Conservation (phyloP, 2,888 invertebrate genomes). For the Prosapia bicincta region DNA sequence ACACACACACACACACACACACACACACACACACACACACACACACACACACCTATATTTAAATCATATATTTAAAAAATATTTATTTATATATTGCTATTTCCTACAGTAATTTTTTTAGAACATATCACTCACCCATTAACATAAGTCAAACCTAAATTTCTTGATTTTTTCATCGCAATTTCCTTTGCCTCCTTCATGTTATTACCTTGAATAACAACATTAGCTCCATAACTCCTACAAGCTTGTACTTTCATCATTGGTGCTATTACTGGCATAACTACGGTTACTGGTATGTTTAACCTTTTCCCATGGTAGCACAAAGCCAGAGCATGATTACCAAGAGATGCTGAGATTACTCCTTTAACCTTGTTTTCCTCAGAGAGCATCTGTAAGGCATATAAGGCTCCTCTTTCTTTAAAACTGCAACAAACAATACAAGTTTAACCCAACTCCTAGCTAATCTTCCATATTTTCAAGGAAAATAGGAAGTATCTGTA, state of each 20-base stretch:
- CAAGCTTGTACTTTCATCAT: constrained; percentile 95
- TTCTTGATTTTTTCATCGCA: constrained; percentile 72
- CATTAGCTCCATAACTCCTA: constrained; percentile 76
- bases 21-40: no score
- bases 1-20: no score
- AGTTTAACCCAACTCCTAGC: no score
- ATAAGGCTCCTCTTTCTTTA: constrained; percentile 91
- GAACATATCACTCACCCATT: constrained; percentile 77
- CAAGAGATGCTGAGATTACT: constrained; percentile 89
- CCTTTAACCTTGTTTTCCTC: constrained; percentile 69
- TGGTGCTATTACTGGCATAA: constrained; percentile 95
- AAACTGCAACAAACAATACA: constrained; percentile 64
- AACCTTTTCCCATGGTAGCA: constrained; percentile 74
- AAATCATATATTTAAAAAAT: no score
- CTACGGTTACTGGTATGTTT: constrained; percentile 71
- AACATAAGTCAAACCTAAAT: constrained; percentile 71
- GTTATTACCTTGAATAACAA: constrained; percentile 76
- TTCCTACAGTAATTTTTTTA: no score
- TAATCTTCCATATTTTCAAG: no score
- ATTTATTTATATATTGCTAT: no score
- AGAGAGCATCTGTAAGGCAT: constrained; percentile 72
- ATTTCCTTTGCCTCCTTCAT: constrained; percentile 80
- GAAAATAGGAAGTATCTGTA: no score
- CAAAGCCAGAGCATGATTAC: constrained; percentile 87
- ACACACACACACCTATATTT: no score